Evolutionary conservation across 2,888 invertebrate species (phyloP).

Genomic region (Hydrotaea cyrtoneurina): DNA sequence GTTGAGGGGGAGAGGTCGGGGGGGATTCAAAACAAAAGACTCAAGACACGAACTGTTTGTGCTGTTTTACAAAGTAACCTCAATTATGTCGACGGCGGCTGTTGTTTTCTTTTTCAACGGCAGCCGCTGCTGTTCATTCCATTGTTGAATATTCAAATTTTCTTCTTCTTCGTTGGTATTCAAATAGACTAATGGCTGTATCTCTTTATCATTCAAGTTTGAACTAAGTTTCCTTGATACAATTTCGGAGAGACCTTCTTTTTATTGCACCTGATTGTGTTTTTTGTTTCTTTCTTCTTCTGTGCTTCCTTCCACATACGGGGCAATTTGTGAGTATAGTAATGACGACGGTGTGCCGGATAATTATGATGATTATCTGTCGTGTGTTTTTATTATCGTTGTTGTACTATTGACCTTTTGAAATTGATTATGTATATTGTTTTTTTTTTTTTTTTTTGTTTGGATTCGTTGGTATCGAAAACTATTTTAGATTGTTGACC

Average conservation of each 20-base stretch:
- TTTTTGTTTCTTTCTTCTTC: background rate
- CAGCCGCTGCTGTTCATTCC: constrained; percentile 9
- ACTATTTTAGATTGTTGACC: background rate
- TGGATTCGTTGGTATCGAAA: background rate
- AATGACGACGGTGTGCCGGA: background rate
- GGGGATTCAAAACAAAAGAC: constrained; percentile 46
- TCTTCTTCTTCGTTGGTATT: background rate
- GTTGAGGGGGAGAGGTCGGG: background rate
- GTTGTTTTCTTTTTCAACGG: background rate
- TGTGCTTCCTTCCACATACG: background rate
- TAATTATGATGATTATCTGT: background rate
- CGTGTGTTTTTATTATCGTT: background rate
- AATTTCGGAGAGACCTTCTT: constrained; percentile 28
- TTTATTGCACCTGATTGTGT: constrained; percentile 1
- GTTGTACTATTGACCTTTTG: background rate
- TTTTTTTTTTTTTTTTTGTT: no score
- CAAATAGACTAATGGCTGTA: constrained; percentile 34
- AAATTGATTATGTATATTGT: background rate
- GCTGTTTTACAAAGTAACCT: constrained; percentile 23
- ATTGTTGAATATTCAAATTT: constrained; percentile 38
- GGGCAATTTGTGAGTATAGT: no score
- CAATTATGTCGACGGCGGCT: constrained; percentile 33
- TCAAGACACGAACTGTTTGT: constrained; percentile 44
- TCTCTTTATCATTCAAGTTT: constrained; percentile 25
- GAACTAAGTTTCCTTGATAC: constrained; percentile 36